Evolutionary conservation across 2,888 invertebrate genomes (phyloP).

Genomic region (Isoperla grammatica): DNA sequence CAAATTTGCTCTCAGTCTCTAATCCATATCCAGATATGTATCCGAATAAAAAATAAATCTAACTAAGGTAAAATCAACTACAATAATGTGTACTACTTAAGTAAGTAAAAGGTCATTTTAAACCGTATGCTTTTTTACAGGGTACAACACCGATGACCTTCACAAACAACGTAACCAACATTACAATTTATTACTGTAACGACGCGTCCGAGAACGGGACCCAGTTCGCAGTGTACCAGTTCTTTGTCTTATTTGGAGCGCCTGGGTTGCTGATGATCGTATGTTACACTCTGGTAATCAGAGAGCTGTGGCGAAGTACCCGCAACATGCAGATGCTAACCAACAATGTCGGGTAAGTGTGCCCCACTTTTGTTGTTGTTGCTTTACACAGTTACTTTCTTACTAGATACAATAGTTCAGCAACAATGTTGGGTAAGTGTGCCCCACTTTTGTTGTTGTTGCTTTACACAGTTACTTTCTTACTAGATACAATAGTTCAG

Average conservation of each 20-base stretch:
- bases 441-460: neutral
- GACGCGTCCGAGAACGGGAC: constrained; percentile 33
- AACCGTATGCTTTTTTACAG: constrained; percentile 36
- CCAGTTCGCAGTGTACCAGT: constrained; percentile 39
- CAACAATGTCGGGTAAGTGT: constrained; percentile 34
- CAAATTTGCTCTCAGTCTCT: no score
- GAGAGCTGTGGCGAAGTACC: constrained; percentile 42
- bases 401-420: neutral
- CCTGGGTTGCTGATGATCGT: constrained; percentile 42
- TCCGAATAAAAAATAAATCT: no score
- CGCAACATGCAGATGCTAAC: constrained; percentile 41
- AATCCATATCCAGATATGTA: no score
- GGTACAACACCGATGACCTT: constrained; percentile 35
- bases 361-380: neutral
- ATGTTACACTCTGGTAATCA: constrained; percentile 42
- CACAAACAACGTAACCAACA: constrained; percentile 39
- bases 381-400: neutral
- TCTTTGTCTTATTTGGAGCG: constrained; percentile 39
- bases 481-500: no score
- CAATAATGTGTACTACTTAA: no score
- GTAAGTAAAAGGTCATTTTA: no score
- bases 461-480: neutral
- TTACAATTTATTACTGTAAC: constrained; percentile 41
- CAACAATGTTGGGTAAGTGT: no score
- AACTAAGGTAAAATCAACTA: no score